These are phyloP conservation scores for Cepphus grylle DNA, from an alignment of 2,113 vertebrate genomes.

Conservation along the genomic window DNA sequence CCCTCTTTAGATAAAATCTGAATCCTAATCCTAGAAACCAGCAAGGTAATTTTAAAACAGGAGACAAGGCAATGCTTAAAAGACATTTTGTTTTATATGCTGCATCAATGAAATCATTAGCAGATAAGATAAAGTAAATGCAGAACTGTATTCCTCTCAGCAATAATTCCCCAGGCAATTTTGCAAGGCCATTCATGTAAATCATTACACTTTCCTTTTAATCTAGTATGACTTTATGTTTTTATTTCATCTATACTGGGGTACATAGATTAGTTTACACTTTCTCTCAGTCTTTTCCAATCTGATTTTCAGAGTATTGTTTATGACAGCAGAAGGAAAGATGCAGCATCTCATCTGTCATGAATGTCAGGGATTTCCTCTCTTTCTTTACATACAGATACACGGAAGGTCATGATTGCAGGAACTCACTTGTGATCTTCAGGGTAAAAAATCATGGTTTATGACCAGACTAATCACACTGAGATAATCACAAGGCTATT, in stretches of 20 bases:
- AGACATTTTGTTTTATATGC: not conserved
- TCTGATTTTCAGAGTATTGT: not conserved
- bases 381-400: not conserved
- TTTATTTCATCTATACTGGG: not conserved
- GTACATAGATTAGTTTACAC: not conserved
- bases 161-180: not conserved
- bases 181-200: not conserved
- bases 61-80: slow-evolving; percentile 7
- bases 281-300: not conserved
- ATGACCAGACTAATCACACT: not conserved
- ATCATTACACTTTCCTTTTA: not conserved
- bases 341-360: not conserved
- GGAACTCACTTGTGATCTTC: not conserved
- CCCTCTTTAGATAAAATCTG: not conserved
- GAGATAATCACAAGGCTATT: not conserved
- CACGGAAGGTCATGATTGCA: fast-evolving
- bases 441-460: not conserved
- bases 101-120: not conserved
- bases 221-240: not conserved
- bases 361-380: not conserved
- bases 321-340: not conserved
- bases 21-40: slow-evolving; percentile 17
- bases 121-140: slow-evolving; percentile 18
- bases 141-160: not conserved
- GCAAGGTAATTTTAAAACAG: slow-evolving; percentile 4